Evolutionary conservation across 2,797 vertebrate genomes (phyloP).

Genomic region (Cynopterus sphinx): DNA sequence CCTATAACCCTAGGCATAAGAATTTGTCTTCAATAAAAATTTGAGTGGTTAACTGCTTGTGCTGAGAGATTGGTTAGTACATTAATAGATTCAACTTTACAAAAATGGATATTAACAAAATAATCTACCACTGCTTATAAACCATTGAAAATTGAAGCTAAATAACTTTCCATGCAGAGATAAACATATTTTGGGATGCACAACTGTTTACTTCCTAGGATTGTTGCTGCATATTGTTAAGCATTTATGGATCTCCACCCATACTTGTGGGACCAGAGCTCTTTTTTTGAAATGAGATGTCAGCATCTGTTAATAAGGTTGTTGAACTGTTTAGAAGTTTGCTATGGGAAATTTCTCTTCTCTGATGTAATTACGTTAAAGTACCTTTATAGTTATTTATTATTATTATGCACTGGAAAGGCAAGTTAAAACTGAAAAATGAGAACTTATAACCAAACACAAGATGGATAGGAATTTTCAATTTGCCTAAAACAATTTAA

Average conservation of each 20-base stretch:
- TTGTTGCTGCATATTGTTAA: not conserved
- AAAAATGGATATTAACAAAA: not conserved
- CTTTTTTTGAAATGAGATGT: not conserved
- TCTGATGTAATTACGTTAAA: not conserved
- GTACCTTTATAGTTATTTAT: not conserved
- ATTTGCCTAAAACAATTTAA: not conserved
- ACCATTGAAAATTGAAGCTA: not conserved
- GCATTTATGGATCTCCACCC: not conserved
- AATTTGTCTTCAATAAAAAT: not conserved
- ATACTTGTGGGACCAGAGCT: not conserved
- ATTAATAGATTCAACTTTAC: not conserved
- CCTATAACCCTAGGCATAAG: not conserved
- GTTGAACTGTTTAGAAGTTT: not conserved
- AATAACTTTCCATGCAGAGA: not conserved
- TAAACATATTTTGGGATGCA: not conserved
- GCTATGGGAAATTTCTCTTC: not conserved
- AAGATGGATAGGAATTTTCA: not conserved
- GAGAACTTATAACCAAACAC: not conserved
- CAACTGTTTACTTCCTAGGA: not conserved
- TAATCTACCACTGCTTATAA: not conserved
- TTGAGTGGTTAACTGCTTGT: not conserved
- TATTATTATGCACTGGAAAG: not conserved
- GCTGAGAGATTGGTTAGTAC: not conserved
- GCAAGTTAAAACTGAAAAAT: not conserved
- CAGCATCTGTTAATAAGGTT: not conserved